Conservation (phyloP, 1,140 invertebrate genomes). For the Mylabris phalerata region DNA sequence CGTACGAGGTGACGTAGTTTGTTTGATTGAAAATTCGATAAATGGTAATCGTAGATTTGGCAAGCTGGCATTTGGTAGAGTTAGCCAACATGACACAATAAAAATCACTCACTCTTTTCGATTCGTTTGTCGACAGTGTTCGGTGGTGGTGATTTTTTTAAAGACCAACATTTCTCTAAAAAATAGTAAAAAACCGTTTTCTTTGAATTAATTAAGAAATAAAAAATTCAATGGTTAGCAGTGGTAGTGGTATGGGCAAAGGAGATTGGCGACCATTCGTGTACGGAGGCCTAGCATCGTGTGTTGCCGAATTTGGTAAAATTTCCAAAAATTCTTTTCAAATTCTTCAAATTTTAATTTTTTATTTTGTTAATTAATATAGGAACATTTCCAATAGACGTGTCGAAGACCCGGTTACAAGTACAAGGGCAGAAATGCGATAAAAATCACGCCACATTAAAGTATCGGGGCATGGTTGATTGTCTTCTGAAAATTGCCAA, state of each 20-base stretch:
- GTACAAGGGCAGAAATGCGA: slow-evolving; percentile 88
- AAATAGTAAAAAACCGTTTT: background rate
- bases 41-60: too few species aligned
- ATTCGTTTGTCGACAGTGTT: too few species aligned
- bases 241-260: slow-evolving; percentile 48
- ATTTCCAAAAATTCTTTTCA: slow-evolving; percentile 3
- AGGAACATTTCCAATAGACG: slow-evolving; percentile 98
- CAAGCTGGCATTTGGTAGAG: too few species aligned
- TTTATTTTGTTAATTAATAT: too few species aligned
- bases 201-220: background rate
- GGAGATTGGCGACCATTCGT: slow-evolving; percentile 83
- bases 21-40: too few species aligned
- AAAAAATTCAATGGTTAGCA: slow-evolving; percentile 6
- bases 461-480: slow-evolving; percentile 88
- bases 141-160: background rate
- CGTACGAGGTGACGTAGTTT: too few species aligned
- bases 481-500: slow-evolving; percentile 75
- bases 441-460: slow-evolving; percentile 63
- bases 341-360: slow-evolving; percentile 8
- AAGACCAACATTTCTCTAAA: background rate
- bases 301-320: slow-evolving; percentile 86
- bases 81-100: too few species aligned
- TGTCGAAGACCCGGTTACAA: slow-evolving; percentile 92
- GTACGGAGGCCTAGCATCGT: slow-evolving; percentile 88
- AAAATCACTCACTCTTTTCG: too few species aligned